These are phyloP conservation scores for Coregonus ussuriensis DNA, from an alignment of 2,797 vertebrate genomes.

Conservation along the genomic window DNA sequence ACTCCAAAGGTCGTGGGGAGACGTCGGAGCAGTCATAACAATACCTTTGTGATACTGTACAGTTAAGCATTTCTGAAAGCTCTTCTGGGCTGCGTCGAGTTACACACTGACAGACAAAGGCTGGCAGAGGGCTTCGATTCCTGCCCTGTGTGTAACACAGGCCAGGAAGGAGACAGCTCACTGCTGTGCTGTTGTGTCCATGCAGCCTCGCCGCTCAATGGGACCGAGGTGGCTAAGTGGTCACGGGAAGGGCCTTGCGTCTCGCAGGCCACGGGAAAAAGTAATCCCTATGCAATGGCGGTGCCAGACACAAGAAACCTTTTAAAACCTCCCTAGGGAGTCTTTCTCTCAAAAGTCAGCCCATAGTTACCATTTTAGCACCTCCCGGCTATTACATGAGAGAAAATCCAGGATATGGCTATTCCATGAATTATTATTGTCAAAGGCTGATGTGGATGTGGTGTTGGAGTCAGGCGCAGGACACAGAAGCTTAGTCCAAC, in stretches of 20 bases:
- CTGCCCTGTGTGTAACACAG: constrained; percentile 48
- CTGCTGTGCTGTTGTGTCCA: constrained; percentile 72
- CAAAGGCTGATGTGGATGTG: too few species aligned
- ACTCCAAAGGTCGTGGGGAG: not conserved
- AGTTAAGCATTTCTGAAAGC: not conserved
- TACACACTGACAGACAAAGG: constrained; percentile 60
- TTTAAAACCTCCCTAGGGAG: constrained; percentile 51
- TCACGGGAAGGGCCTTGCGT: constrained; percentile 37
- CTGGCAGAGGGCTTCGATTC: constrained; percentile 54
- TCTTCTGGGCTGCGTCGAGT: constrained; percentile 43
- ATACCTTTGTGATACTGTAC: not conserved
- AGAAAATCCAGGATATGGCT: constrained; percentile 10
- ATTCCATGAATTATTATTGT: constrained; percentile 13
- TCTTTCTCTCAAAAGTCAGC: constrained; percentile 62
- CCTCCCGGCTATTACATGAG: constrained; percentile 21
- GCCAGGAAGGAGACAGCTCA: constrained; percentile 47
- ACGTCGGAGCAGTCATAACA: not conserved
- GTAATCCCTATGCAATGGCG: constrained; percentile 50
- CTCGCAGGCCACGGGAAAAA: constrained; percentile 57
- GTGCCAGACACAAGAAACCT: constrained; percentile 59
- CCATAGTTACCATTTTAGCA: constrained; percentile 29
- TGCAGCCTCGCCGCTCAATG: constrained; percentile 67
- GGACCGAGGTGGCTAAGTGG: constrained; percentile 45
- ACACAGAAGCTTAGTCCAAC: too few species aligned
- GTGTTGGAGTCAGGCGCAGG: too few species aligned